Base-by-base conservation (phyloP, 64 coral and sea anemone genomes). In the Montipora sp. region DNA sequence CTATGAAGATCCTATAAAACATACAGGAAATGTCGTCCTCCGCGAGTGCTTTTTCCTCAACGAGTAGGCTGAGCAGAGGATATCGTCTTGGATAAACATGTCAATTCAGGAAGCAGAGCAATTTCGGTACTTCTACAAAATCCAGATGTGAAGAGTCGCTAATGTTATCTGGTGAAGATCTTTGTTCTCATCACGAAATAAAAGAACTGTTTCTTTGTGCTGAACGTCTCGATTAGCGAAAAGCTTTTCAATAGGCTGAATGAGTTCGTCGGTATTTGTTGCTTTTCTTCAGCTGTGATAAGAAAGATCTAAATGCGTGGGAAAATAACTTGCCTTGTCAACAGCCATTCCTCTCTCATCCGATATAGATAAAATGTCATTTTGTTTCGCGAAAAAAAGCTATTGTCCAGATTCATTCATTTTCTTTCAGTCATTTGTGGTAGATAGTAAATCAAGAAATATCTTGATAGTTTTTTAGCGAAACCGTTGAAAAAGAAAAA, bases 171-270 rank as follows among this genome's bases (percentile, higher is more conserved):
- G 82, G 66, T 85, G 82, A 85, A 50, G 45, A 72, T 85, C 82
- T 85, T 72, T 71, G 82, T 85, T 85, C 82, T 85, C 82, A 85
- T 85, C 82, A 85, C 82, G 82, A 71, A 85, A 85, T 70, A 48
- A 85, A 85, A 68, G 82, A 85, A 85, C 66, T 72, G 82, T 71
- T 72, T 85, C 82, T 85, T 85, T 85, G 82, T 85, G 61, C 71
- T 71, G 66, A 85, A 19, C 19, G 71, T 65, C 8, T 85, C 48
- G 66, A 59, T 65, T 85, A 85, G 71, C 71, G 61, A 85, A 72
- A 85, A 85, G 82, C 82, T 71, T 49, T 85, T 85, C 82, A 85
- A 71, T 85, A 16, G 16, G n/a, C 10, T 72, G 61, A 19, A 85
- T 71, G 45, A 63, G 68, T 85, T 72, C 46, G 82, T 85, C 82